These are phyloP conservation scores for Physella acuta DNA, from an alignment of 1,140 invertebrate genomes.

Conservation along the genomic window DNA sequence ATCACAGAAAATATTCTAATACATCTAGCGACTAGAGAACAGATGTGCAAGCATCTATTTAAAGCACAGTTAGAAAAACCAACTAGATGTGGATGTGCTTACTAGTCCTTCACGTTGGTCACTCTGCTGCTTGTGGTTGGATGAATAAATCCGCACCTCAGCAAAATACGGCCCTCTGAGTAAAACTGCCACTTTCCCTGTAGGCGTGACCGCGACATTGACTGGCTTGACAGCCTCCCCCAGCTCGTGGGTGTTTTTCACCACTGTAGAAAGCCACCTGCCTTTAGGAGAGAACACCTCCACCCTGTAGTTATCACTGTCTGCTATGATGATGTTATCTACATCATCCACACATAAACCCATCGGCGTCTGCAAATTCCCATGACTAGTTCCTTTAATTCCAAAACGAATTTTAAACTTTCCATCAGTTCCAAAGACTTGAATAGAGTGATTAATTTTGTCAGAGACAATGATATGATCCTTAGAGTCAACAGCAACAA, in stretches of 20 bases:
- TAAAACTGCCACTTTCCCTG: constrained; percentile 48
- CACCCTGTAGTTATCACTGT: constrained; percentile 96
- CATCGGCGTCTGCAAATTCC: constrained; percentile 89
- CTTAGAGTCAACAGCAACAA: constrained; percentile 45
- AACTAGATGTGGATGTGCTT: too few relatives aligned
- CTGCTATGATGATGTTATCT: constrained; percentile 94
- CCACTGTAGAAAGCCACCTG: constrained; percentile 33
- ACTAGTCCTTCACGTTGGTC: not conserved
- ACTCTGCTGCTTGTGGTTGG: not conserved
- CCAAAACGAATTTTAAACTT: constrained; percentile 52
- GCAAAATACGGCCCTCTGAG: constrained; percentile 46
- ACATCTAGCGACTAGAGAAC: too few relatives aligned
- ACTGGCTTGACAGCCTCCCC: constrained; percentile 43
- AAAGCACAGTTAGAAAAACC: too few relatives aligned
- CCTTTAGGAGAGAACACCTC: constrained; percentile 78
- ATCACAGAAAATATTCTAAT: too few relatives aligned
- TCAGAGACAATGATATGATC: constrained; percentile 51
- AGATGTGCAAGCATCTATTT: too few relatives aligned
- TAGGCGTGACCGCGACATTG: constrained; percentile 48
- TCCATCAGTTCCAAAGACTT: constrained; percentile 48
- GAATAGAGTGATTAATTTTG: constrained; percentile 47
- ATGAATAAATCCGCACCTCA: constrained; percentile 43
- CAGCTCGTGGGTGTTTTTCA: constrained; percentile 41
- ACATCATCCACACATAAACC: constrained; percentile 96
- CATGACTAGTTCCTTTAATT: constrained; percentile 33